Conservation (phyloP, 2,888 invertebrate genomes). For the Troides helena region DNA sequence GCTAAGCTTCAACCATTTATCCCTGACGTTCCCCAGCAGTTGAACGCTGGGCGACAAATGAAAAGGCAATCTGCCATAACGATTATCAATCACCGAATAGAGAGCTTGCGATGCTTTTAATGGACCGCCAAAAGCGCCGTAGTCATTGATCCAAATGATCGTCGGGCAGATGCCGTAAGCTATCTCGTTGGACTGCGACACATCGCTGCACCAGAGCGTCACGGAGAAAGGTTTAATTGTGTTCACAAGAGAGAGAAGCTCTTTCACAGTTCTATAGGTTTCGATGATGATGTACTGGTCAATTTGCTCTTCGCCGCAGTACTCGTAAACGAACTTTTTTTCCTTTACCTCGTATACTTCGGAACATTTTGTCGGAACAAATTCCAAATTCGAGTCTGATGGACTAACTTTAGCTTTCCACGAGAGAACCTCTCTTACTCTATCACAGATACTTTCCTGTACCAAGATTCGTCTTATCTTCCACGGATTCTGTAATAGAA, state of each 20-base stretch:
- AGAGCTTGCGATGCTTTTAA: constrained; percentile 32
- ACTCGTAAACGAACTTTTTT: constrained; percentile 33
- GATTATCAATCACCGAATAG: constrained; percentile 27
- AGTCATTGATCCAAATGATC: constrained; percentile 54
- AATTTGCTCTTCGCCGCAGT: constrained; percentile 30
- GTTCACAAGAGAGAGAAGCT: constrained; percentile 45
- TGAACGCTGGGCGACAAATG: neutral
- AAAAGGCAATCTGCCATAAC: constrained; percentile 2
- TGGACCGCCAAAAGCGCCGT: constrained; percentile 47
- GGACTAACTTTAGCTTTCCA: constrained; percentile 40
- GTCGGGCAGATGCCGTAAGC: constrained; percentile 34
- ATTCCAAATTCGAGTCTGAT: neutral
- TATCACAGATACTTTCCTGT: constrained; percentile 51
- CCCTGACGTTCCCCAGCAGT: constrained; percentile 7
- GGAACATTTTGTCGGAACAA: constrained; percentile 27
- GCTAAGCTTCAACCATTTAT: constrained; percentile 26
- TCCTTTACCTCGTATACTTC: constrained; percentile 33
- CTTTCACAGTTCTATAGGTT: constrained; percentile 57
- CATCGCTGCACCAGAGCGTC: constrained; percentile 54
- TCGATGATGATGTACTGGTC: constrained; percentile 40
- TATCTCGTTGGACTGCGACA: constrained; percentile 54
- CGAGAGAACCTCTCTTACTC: constrained; percentile 43
- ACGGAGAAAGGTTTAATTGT: constrained; percentile 37
- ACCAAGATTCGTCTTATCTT: constrained; percentile 46
- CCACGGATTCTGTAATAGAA: constrained; percentile 47